Base-by-base conservation (phyloP, 2,113 vertebrate species). In the Balaeniceps rex region DNA sequence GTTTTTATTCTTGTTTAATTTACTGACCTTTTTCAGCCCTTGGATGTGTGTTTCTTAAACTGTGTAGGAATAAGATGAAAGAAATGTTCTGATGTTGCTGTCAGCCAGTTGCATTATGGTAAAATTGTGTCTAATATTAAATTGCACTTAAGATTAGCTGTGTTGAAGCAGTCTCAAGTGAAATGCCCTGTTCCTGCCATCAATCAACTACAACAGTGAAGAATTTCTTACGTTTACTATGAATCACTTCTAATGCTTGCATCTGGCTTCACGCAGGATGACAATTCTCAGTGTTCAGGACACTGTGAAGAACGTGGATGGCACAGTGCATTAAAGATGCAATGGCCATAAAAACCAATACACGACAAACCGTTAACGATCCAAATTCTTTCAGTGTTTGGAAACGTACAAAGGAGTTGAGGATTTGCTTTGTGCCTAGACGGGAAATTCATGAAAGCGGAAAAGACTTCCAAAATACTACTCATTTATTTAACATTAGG, bases 1-100 rank as follows among this genome's bases (percentile, higher is more conserved):
- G 21, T 19, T 95, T 95, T 90, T 94, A 54, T 93, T 96, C 77
- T 89, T 93, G 54, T 86, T 95, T 91, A 95, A 97, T 94, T 95
- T 95, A 77, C 68, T 81, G 76, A 91, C 78, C 74, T 76, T 94
- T 96, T 78, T n/a, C 52, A 93, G 68, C 57, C 55, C 65, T 79
- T 70, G 49, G 70, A 90, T 76, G 14, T 83, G 42, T 77, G 47
- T 77, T 92, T 91, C 80, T 91, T 86, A 92, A 92, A 31, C 44
- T 63, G 61, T 47, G 52, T 8, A 63, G 42, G 64, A 94, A 79
- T 81, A 83, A 92, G 75, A 97, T 72, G 76, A 94, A 93, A 95
- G 79, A 91, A 95, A 78, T 58, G 18, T 86, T 90, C 65, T 77
- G 77, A 93, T 77, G 79, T 74, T 94, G 71, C 71, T 94, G 79